A percentile compares a stretch with the other conserved stretches of the same genome.
Conservation (phyloP, 2,888 invertebrate species). For the Lamellibrachia columna region DNA sequence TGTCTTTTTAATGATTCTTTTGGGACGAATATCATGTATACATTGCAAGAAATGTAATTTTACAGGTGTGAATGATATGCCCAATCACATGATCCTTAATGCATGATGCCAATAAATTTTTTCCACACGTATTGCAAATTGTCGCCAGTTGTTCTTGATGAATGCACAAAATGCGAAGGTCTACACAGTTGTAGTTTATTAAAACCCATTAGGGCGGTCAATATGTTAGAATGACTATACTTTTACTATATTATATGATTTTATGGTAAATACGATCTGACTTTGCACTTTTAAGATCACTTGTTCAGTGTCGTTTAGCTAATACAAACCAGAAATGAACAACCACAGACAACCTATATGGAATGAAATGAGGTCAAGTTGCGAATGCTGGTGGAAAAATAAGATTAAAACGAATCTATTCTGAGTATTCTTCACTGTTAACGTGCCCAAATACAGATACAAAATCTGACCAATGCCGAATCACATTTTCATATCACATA, state of each 20-base stretch:
- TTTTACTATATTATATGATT: background rate
- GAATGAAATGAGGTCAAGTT: background rate
- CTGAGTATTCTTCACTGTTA: slow-evolving; percentile 5
- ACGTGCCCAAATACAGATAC: background rate
- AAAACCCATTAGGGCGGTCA: background rate
- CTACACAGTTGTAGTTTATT: background rate
- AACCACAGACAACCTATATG: background rate
- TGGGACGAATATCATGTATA: background rate
- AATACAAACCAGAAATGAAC: background rate
- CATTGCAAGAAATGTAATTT: too few species aligned
- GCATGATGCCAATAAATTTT: background rate
- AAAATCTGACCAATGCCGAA: background rate
- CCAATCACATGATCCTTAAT: background rate
- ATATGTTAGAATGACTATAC: background rate
- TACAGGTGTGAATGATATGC: background rate
- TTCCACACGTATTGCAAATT: background rate
- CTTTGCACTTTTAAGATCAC: background rate
- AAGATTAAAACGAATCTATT: background rate
- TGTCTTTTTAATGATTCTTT: too few species aligned
- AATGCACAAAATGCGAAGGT: background rate
- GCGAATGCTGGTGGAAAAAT: background rate
- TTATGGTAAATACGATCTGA: background rate
- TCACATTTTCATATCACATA: background rate
- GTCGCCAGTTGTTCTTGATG: background rate
- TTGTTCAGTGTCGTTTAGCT: background rate